phyloP scores from a whole-genome alignment of 2,113 vertebrate genomes.

The Myiozetetes cayanensis region DNA sequence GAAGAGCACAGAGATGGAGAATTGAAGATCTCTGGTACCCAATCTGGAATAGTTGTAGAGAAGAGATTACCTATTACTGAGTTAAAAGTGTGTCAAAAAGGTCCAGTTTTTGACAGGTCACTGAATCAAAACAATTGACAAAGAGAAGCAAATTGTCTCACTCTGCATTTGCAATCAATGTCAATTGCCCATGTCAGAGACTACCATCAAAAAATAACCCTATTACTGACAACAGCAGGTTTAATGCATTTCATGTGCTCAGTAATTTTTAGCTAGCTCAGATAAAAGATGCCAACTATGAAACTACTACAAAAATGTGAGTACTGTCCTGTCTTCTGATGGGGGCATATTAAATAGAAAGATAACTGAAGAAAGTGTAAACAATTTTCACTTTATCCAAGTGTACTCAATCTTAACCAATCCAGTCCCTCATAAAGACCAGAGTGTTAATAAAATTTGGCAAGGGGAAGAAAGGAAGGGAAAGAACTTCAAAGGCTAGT shows the following conservation, averaged over 20 bases:
- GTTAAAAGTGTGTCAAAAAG: constrained; percentile 1
- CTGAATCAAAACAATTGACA: background rate
- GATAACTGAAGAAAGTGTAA: background rate
- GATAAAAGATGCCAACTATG: background rate
- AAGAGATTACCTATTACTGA: background rate
- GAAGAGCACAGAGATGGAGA: background rate
- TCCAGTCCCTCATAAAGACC: background rate
- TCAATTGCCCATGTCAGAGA: constrained; percentile 7
- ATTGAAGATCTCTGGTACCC: background rate
- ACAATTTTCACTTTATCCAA: background rate
- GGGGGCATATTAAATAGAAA: background rate
- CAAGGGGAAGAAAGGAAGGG: background rate
- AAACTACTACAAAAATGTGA: background rate
- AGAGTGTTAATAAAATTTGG: background rate
- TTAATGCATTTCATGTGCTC: constrained; percentile 1
- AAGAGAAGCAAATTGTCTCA: background rate
- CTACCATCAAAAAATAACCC: background rate
- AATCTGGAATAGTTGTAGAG: background rate
- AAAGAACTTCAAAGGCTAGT: background rate
- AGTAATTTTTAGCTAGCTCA: background rate
- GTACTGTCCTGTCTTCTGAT: background rate
- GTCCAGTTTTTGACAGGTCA: constrained; percentile 18
- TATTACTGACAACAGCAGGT: background rate
- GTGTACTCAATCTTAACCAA: background rate
- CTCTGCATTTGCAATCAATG: background rate